phyloP scores from a whole-genome alignment of 2,888 invertebrate genomes.

The Tricholauxania praeusta region DNA sequence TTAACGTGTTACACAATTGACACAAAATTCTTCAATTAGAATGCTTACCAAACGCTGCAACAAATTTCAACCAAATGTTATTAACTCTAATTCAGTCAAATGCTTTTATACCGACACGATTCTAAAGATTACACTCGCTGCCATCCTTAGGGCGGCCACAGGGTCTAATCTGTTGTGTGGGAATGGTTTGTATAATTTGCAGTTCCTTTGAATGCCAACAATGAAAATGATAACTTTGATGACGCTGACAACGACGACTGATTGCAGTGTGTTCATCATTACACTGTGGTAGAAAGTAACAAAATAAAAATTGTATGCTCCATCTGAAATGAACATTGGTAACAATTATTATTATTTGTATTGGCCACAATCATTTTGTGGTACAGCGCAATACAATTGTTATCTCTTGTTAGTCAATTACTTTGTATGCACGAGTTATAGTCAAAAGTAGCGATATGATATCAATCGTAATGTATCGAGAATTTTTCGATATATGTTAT shows the following conservation, averaged over 20 bases:
- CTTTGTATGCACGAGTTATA: background rate
- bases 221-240: background rate
- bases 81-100: background rate
- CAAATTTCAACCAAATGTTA: conserved; percentile 28
- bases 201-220: conserved; percentile 4
- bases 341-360: conserved; percentile 23
- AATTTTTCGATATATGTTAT: no score
- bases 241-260: background rate
- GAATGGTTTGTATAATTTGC: conserved; percentile 33
- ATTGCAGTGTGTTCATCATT: no score
- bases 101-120: conserved; percentile 23
- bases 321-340: background rate
- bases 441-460: background rate
- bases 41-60: conserved; percentile 8
- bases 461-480: background rate
- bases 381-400: conserved; percentile 10
- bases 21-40: background rate
- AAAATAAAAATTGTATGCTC: background rate
- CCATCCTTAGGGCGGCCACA: background rate
- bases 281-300: background rate
- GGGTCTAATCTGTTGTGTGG: background rate
- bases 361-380: background rate
- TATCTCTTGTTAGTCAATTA: conserved; percentile 31
- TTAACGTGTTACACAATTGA: background rate
- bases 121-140: background rate